Evolutionary conservation across 2,797 vertebrate species (phyloP), one percentile per base, ranked within the genome.

Genomic region (Pangasius krempfi): DNA sequence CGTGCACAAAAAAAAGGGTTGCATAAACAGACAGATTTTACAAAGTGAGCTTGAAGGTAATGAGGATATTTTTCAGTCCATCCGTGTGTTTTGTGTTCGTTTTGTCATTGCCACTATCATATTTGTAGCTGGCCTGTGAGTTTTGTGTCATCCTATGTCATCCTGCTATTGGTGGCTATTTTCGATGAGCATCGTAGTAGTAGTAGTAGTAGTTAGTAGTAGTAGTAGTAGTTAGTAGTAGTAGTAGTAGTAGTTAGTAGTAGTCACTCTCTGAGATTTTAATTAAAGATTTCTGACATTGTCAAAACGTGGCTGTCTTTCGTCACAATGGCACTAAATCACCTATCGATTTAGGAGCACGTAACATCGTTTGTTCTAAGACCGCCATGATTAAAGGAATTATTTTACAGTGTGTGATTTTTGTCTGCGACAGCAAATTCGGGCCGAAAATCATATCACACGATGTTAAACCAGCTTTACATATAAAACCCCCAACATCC

Each of bases 401-500:
- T 40, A 44, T 16, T 62, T 44, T 40, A 27, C 6, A 62, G 40
- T 33, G 47, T 70, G n/a, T 68, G 16, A 33, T 70, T 68, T 85
- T 70, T 68, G 83, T 33, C n/a, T 25, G 47, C 64, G 10, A 54
- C 16, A 33, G 27, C 30, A 85, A 70, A 81, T 22, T 58, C 9
- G 4, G 14, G 3, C 27, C 9, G 40, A 20, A 54, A 58, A 82
- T 82, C 79, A 12, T 33, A 80, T 82, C 79, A 12, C 33, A 80
- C 33, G 5, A 9, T 27, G 10, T 60, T 40, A 30, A 84, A 2
- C 44, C 62, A 8, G 8, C 44, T 68, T 84, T 68, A 52, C 62
- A 54, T 47, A 70, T 66, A 84, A 33, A 85, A 85, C 64, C 25
- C 16, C 47, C 83, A 54, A 5, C 64, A 70, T 85, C 81, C 66